A percentile compares a stretch with the other conserved stretches of the same genome.
phyloP scores from a whole-genome alignment of 2,113 vertebrate species.

The Rousettus leschenaultii region DNA sequence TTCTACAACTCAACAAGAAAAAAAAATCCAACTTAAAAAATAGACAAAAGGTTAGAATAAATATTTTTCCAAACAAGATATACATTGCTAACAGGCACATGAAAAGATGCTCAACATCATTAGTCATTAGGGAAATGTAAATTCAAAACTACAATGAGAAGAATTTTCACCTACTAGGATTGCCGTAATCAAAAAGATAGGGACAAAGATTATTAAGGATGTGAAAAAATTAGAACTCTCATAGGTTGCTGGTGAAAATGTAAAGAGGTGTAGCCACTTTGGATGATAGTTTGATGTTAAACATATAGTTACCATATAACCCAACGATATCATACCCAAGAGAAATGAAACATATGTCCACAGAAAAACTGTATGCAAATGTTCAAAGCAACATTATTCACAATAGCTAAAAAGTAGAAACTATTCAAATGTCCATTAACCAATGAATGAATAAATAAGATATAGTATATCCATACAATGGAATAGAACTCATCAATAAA shows the following conservation, averaged over 20 bases:
- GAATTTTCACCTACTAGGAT: background rate
- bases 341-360: background rate
- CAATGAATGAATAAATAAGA: background rate
- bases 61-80: background rate
- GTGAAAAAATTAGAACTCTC: background rate
- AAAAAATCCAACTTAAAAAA: constrained; percentile 11
- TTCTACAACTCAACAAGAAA: background rate
- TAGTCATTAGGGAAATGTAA: background rate
- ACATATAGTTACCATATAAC: background rate
- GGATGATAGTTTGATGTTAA: background rate
- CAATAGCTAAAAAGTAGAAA: background rate
- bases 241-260: background rate
- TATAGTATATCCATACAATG: background rate
- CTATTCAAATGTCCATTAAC: background rate
- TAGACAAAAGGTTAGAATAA: background rate
- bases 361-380: background rate
- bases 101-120: background rate
- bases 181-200: background rate
- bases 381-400: background rate
- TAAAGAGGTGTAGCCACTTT: background rate
- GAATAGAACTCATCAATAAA: background rate
- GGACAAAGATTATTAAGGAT: background rate
- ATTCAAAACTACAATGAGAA: background rate
- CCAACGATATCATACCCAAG: background rate
- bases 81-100: background rate